Evolutionary conservation across 1,140 invertebrate genomes (phyloP), one percentile per base, ranked within the genome.

Genomic region (Drosophila bocki): DNA sequence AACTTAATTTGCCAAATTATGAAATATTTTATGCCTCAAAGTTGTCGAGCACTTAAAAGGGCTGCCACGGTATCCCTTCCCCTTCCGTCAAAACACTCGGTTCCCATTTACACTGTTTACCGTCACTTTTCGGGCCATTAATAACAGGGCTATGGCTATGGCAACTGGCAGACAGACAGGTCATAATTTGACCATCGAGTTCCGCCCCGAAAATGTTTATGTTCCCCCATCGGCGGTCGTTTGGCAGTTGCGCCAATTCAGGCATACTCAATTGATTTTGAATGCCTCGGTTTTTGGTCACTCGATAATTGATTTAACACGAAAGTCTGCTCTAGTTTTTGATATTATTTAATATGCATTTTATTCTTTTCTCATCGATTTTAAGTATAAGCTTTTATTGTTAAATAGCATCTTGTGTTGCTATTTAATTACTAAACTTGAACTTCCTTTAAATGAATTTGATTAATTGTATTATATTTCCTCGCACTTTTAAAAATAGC

Each of bases 1-100:
- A 83, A 80, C 71, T 67, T 80, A 80, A 87, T 87, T 87, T 83
- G 47, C 26, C 63, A 80, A 83, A 83, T 80, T 63, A 80, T 85
- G 53, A 54, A 68, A 70, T 75, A 81, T 78, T 85, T 81, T 62
- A 81, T 70, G 74, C 56, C 67, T 35, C 44, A 60, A 19, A 44
- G 65, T 67, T 44, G 44, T 32, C 47, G 58, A 77, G 67, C 74
- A 85, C 82, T 82, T 79, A 76, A 83, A 80, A 75, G 80, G 51
- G 53, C 29, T 54, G 44, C 9, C 11, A 11, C 44, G 17, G 19
- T 39, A 19, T 56, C 35, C 35, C 39, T 11, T 11, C 47, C 41
- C 39, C 26, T 39, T 35, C 48, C 51, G 1, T 37, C 33, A 15
- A 2, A 44, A 13, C 26, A n/a, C 35, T 33, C n/a, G 1, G 22